phyloP scores from a whole-genome alignment of 2,113 vertebrate species.

The Phaethornis superciliosus region DNA sequence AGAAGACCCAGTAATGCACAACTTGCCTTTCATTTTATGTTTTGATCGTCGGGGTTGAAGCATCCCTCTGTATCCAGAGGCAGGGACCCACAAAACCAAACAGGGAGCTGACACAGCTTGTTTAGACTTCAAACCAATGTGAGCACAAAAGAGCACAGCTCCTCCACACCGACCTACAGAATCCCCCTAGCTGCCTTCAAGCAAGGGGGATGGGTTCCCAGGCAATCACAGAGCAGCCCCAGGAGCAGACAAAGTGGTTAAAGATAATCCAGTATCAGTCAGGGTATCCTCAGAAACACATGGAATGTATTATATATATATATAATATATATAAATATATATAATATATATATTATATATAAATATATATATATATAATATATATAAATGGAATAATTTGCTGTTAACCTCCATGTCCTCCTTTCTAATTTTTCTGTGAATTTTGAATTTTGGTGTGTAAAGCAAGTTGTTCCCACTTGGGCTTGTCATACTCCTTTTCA shows the following conservation, averaged over 20 bases:
- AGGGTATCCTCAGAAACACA: background rate
- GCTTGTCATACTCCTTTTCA: background rate
- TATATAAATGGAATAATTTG: background rate
- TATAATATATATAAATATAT: too few species aligned
- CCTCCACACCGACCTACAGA: background rate
- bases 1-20: background rate
- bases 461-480: background rate
- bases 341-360: too few species aligned
- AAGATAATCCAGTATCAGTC: background rate
- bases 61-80: background rate
- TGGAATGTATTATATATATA: too few species aligned
- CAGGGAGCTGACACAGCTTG: fast-evolving
- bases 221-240: background rate
- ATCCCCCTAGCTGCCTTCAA: background rate
- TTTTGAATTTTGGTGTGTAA: background rate
- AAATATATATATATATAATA: too few species aligned
- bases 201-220: background rate
- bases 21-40: background rate
- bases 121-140: background rate
- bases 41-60: background rate
- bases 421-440: background rate
- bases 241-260: background rate
- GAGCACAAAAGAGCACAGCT: background rate
- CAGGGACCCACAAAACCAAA: background rate
- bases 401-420: background rate